Conservation (phyloP, 2,797 vertebrate genomes). For the Darevskia mixta region DNA sequence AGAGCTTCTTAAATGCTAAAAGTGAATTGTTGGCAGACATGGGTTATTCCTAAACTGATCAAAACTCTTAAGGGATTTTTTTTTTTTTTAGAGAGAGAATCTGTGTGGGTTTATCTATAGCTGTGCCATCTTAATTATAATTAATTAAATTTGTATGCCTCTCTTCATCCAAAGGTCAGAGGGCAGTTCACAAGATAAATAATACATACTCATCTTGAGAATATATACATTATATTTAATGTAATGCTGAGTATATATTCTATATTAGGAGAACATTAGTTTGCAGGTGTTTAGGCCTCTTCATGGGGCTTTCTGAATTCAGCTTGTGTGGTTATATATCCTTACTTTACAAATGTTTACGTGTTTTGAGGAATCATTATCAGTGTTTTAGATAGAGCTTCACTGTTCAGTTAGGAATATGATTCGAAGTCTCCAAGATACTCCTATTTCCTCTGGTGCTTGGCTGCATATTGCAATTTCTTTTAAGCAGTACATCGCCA, state of each 20-base stretch:
- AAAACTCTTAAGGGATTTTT: background rate
- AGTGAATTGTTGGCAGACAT: background rate
- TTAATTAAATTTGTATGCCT: background rate
- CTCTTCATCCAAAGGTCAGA: no score
- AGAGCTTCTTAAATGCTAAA: background rate
- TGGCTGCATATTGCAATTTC: background rate
- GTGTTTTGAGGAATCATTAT: no score
- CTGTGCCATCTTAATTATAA: background rate
- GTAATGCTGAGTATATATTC: no score
- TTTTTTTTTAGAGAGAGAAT: background rate
- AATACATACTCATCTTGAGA: no score
- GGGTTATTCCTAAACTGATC: background rate
- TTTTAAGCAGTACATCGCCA: background rate
- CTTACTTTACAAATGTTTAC: accelerated
- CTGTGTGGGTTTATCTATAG: background rate
- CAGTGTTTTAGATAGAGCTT: background rate
- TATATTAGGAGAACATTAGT: background rate
- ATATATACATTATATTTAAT: no score
- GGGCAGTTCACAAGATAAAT: no score
- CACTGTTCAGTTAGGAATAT: background rate
- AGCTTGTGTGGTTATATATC: background rate
- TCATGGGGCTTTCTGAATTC: background rate
- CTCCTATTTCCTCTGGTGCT: background rate
- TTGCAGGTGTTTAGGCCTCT: background rate
- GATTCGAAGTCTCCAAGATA: background rate